Evolutionary conservation across 2,888 invertebrate species (phyloP), one percentile per base, ranked within the genome.

Genomic region (Oxytorus armatus): DNA sequence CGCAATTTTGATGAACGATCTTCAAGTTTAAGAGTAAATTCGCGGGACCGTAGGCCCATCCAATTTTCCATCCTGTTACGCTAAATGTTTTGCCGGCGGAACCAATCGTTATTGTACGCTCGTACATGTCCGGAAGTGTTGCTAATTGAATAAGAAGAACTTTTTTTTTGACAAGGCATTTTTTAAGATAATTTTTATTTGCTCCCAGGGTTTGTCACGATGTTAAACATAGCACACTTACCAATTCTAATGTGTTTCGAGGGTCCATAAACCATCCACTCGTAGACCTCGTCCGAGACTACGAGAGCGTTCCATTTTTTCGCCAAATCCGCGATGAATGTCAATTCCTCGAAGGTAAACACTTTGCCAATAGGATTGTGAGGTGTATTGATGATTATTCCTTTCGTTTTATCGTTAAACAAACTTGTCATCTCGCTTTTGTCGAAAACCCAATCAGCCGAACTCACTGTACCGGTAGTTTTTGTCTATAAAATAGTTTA

Each of bases 21-120:
- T 97, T 96, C 74, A 98, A 92, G 90, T 98, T 97, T 47, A 93
- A 91, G 89, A 99, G 95, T 7, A 99, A 93, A 77, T 95, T 92
- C 0, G 95, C 94, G 0, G 99, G 98, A 0, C 97, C 99, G 91
- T 98, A 97, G 0, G 97, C 97, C 99, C 99, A 99, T 66, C 99
- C 99, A 1, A 95, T 95, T 94, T 97, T 98, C 98, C 98, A 98
- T 2, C 99, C 99, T 0, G 99, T 99, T 11, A 98, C 97, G 69
- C 98, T 98, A 93, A 99, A 99, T 0, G 98, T 98, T 94, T 99
- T 99, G 0, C 99, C 99, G 0, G 98, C 99, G 21, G 98, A 99
- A 0, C 99, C 98, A 82, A 99, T 95, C 0, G 99, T 99, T 39
- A 99, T 95, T 0, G 99, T 99, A 23, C 99, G 94, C 83, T 99